Evolutionary conservation across 2,888 invertebrate species (phyloP), one percentile per base, ranked within the genome.

Genomic region (Synergus gifuensis): DNA sequence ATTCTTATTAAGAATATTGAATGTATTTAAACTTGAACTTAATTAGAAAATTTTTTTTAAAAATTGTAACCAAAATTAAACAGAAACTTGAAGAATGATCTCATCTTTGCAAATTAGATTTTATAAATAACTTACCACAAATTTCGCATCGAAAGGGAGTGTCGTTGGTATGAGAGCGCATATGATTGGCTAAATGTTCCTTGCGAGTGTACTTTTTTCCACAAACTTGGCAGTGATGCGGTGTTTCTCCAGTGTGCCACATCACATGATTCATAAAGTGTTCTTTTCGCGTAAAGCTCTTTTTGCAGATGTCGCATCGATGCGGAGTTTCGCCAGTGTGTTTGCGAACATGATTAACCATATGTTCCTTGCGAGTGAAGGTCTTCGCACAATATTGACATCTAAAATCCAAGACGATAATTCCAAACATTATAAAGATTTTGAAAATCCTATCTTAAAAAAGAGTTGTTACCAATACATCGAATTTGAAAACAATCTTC

Each of bases 201-300:
- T 97, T 97, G 88, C 97, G 95, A 86, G 97, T 97, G 93, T 97
- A 97, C 93, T 97, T 97, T 94, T 97, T 97, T 87, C 96, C 96
- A 93, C 97, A 97, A 88, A 96, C 95, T 92, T 96, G 96, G 92
- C 97, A 97, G 92, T 96, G 96, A 93, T 97, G 97, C 83, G 96
- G 97, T 85, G 97, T 97, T 93, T 97, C 97, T 91, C 97, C 97
- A 81, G 95, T 95, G 87, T 96, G 96, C 96, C 96, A 96, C 96
- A 96, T 96, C 82, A 96, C 96, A 88, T 96, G 96, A 91, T 96
- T 96, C 95, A 96, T 96, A 88, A 96, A 96, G 89, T 96, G 96
- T 87, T 96, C 96, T 88, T 96, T 96, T 82, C 96, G 93, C 4
- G 96, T 96, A 91, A 96, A 96, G 89, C 96, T 96, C 93, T 96